Evolutionary conservation across 1,140 invertebrate genomes (phyloP), one percentile per base, ranked within the genome.

Genomic region (Drosophila nannoptera): DNA sequence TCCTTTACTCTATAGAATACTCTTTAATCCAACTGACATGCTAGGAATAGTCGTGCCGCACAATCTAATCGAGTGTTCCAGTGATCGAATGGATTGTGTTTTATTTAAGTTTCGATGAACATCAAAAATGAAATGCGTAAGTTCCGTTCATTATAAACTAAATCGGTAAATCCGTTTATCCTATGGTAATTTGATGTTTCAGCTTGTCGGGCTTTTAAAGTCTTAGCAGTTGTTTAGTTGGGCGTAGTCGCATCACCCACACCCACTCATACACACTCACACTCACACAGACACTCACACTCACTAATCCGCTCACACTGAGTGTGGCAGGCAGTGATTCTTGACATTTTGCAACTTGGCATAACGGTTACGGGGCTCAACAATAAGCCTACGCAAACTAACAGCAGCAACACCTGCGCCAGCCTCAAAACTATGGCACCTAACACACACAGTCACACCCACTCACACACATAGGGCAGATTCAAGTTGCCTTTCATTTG

Each of bases 371-470:
- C 36, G 55, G 40, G 75, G 75, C 63, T 67, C 65, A 58, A 77
- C 67, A 74, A 73, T 84, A 83, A 84, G 80, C 73, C 73, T 78
- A 84, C 60, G 58, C 59, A 73, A 83, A 80, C 80, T 80, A 76
- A 78, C 72, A 78, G 65, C 69, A 84, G 48, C 59, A 65, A 69
- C 73, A 75, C 73, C 73, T 75, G 59, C 16, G 40, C 7, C 33
- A n/a, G 12, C 38, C 42, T 54, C 29, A 36, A 61, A 50, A 36
- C 38, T 52, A 42, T 8, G n/a, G 12, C 29, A 22, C 38, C 60
- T n/a, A 49, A 14, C 56, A 22, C 35, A 14, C 4, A 22, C 33
- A 22, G 3, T 8, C 33, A 33, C 38, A 16, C 7, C 48, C 38
- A 11, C 31, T 11, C 11, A 53, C 60, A 22, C 22, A 14, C 56